Conservation (phyloP, 2,888 invertebrate species). For the Thecophora atra region DNA sequence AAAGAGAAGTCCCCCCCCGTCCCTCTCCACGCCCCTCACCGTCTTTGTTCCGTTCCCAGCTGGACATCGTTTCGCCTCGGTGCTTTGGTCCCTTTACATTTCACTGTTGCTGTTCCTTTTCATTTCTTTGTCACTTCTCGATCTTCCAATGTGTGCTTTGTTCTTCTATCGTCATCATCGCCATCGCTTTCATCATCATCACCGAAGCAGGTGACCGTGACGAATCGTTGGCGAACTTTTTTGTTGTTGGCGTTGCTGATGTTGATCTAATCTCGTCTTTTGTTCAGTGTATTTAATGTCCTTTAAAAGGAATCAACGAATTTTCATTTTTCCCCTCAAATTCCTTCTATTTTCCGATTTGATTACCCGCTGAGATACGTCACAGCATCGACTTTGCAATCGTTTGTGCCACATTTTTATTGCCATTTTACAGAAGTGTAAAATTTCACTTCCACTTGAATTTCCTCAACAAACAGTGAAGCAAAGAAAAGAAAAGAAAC, state of each 20-base stretch:
- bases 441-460: neutral
- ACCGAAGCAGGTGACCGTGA: slow-evolving; percentile 17
- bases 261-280: slow-evolving; percentile 27
- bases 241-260: slow-evolving; percentile 8
- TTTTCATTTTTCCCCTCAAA: neutral
- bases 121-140: neutral
- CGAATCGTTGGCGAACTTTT: slow-evolving; percentile 20
- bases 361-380: neutral
- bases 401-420: neutral
- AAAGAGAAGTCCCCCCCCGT: neutral
- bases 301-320: slow-evolving; percentile 2
- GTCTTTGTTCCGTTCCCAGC: neutral
- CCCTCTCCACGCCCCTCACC: neutral
- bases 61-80: neutral
- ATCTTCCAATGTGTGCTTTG: neutral
- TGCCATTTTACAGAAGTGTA: neutral
- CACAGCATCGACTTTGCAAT: neutral
- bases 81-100: neutral
- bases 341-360: neutral
- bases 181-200: neutral
- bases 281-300: slow-evolving; percentile 29
- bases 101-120: neutral
- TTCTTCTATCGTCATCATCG: neutral
- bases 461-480: neutral
- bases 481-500: neutral